phyloP scores from a whole-genome alignment of 2,797 vertebrate genomes.

The Poecilia wingei region DNA sequence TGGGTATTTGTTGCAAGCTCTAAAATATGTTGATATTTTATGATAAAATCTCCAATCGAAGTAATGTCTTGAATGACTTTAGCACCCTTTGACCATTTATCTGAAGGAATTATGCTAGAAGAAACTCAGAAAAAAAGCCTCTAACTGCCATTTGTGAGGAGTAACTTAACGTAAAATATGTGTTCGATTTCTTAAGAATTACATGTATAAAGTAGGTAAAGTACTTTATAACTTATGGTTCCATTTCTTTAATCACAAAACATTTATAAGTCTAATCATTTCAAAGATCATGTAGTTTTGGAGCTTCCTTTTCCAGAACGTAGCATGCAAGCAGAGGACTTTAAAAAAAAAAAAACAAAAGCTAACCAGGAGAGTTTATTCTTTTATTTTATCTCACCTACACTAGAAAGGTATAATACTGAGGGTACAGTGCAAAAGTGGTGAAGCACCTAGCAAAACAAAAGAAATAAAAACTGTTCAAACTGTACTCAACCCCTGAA shows the following conservation, averaged over 20 bases:
- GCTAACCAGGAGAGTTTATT: not conserved
- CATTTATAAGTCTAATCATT: not conserved
- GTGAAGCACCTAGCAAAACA: not conserved
- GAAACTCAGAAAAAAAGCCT: not conserved
- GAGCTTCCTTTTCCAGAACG: not conserved
- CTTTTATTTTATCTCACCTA: not conserved
- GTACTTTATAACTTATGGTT: not conserved
- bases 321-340: not conserved
- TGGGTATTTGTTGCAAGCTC: not conserved
- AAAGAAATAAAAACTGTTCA: not conserved
- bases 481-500: not conserved
- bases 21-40: not conserved
- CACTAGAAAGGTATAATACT: not conserved
- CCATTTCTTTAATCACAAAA: not conserved
- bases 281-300: not conserved
- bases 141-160: not conserved
- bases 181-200: not conserved
- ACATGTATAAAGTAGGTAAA: not conserved
- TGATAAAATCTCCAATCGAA: not conserved
- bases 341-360: not conserved
- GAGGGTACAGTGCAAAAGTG: not conserved
- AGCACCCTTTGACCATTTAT: not conserved
- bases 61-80: not conserved
- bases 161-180: not conserved
- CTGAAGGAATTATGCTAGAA: not conserved